A percentile compares a stretch with the other conserved stretches of the same genome.
These are phyloP conservation scores for Oreonectes daqikongensis DNA, from an alignment of 2,797 vertebrate genomes.

Conservation along the genomic window DNA sequence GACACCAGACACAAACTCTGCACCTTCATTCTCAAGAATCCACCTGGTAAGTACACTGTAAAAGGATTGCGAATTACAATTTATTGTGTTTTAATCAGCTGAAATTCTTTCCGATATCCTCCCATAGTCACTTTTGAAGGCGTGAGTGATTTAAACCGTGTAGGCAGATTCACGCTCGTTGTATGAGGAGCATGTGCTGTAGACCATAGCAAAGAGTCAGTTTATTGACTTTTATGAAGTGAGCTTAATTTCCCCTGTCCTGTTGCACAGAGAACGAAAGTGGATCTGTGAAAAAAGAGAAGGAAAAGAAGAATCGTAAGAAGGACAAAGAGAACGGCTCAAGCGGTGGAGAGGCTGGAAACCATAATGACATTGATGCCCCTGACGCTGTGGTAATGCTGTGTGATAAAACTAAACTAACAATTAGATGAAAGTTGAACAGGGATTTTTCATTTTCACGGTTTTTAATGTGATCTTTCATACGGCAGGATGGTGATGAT, in stretches of 20 bases:
- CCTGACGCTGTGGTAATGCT: conserved; percentile 85
- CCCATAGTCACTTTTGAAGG: too few species aligned
- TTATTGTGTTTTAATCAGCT: too few species aligned
- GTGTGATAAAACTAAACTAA: background rate
- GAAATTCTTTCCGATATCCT: background rate
- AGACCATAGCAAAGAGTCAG: too few species aligned
- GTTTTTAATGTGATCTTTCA: background rate
- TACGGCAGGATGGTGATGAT: conserved; percentile 79
- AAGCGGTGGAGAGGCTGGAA: conserved; percentile 79
- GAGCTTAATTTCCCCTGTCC: too few species aligned
- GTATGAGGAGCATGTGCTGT: too few species aligned
- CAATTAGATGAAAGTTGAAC: background rate
- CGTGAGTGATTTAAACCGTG: background rate
- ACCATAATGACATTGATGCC: conserved; percentile 85
- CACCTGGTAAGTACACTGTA: conserved; percentile 85
- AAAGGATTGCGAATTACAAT: background rate
- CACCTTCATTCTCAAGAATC: conserved; percentile 99
- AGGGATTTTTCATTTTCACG: too few species aligned
- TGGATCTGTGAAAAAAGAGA: conserved; percentile 93
- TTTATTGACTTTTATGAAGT: too few species aligned
- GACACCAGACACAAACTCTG: conserved; percentile 99
- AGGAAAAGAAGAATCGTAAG: conserved; percentile 96
- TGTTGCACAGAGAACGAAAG: conserved; percentile 84
- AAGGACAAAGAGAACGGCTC: conserved; percentile 98
- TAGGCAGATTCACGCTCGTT: too few species aligned